A percentile compares a stretch with the other conserved stretches of the same genome.
Conservation (phyloP, 2,888 invertebrate genomes). For the Psococerastis gibbosa region DNA sequence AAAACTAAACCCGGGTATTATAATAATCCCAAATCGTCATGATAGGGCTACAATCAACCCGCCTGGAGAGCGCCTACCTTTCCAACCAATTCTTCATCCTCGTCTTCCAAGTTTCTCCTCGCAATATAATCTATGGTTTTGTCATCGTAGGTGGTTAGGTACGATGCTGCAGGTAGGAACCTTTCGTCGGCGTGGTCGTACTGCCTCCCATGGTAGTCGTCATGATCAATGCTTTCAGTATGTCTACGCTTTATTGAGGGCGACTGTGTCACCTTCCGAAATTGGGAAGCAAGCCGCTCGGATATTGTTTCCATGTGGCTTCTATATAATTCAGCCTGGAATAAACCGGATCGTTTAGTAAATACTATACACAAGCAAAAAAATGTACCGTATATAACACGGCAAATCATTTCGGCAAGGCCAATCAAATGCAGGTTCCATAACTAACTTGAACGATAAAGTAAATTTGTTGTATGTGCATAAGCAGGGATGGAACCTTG, state of each 20-base stretch:
- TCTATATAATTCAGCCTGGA: conserved; percentile 2
- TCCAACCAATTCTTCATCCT: conserved; percentile 2
- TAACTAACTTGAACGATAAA: too few species aligned
- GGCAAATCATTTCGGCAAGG: too few species aligned
- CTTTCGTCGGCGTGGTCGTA: neutral
- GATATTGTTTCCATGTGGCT: conserved; percentile 5
- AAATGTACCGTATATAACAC: too few species aligned
- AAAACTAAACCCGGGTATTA: too few species aligned
- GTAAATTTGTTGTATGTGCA: too few species aligned
- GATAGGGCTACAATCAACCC: too few species aligned
- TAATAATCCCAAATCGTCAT: too few species aligned
- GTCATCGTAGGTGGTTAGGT: conserved; percentile 9
- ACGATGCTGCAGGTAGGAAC: conserved; percentile 1
- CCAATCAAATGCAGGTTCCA: too few species aligned
- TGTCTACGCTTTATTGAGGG: neutral
- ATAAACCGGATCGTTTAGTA: too few species aligned
- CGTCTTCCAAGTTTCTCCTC: neutral
- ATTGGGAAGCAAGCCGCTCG: conserved; percentile 4
- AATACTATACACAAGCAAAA: too few species aligned
- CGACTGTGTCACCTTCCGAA: conserved; percentile 1
- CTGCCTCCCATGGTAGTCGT: neutral
- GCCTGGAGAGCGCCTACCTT: too few species aligned
- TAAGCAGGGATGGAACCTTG: too few species aligned
- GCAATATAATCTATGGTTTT: conserved; percentile 6
- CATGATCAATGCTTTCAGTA: neutral